These are phyloP conservation scores for Macrophya annulata DNA, from an alignment of 2,888 invertebrate species.

Conservation along the genomic window DNA sequence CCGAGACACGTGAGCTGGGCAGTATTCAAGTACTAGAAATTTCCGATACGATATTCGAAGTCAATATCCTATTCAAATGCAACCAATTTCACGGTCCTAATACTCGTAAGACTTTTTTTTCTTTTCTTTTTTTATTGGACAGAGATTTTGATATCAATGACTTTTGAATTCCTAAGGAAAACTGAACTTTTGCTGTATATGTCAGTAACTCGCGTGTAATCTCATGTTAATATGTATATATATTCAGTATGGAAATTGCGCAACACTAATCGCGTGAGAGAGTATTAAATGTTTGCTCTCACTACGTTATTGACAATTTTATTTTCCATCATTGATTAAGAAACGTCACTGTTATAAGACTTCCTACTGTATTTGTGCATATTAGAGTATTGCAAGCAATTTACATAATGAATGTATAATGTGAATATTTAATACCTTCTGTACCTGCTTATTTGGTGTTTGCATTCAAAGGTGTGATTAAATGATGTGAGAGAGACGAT, in stretches of 20 bases:
- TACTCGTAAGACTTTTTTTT: background rate
- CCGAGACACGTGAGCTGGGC: background rate
- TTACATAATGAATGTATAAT: slow-evolving; percentile 7
- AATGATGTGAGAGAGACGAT: background rate
- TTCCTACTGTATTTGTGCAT: background rate
- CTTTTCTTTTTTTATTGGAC: background rate
- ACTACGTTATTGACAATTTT: background rate
- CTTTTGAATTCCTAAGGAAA: background rate
- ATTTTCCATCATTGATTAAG: background rate
- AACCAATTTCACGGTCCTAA: slow-evolving; percentile 19
- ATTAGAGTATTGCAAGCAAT: background rate
- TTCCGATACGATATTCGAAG: background rate
- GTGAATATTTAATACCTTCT: slow-evolving; percentile 7
- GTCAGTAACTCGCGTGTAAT: background rate
- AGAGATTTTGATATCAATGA: background rate
- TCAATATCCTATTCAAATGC: background rate
- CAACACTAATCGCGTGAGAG: slow-evolving; percentile 29
- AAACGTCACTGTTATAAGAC: background rate
- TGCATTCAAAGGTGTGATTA: background rate
- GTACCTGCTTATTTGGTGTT: background rate
- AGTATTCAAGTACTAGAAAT: background rate
- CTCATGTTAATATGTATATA: background rate
- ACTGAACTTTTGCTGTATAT: background rate
- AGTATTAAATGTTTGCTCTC: slow-evolving; percentile 14
- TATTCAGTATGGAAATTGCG: background rate